phyloP scores from a whole-genome alignment of 2,888 invertebrate genomes.

The Tetrapedia diversipes region DNA sequence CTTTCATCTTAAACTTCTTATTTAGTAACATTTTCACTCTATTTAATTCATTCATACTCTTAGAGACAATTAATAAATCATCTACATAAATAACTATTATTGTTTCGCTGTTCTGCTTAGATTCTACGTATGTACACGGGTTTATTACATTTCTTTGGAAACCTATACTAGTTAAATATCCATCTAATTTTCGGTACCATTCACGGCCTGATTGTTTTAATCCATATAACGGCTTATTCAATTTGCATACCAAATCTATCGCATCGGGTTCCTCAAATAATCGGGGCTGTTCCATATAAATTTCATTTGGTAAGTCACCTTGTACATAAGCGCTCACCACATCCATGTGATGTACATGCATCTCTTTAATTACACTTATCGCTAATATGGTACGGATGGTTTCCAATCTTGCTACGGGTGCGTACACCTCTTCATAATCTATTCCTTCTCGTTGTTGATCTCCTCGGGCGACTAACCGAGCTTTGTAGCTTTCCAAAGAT shows the following conservation, averaged over 20 bases:
- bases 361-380: conserved; percentile 47
- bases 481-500: conserved; percentile 53
- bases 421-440: conserved; percentile 62
- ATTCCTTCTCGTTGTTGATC: conserved; percentile 54
- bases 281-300: conserved; percentile 55
- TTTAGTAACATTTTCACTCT: too few species aligned
- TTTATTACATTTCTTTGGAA: conserved; percentile 50
- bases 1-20: conserved; percentile 7
- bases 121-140: conserved; percentile 54
- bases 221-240: conserved; percentile 51
- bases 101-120: neutral
- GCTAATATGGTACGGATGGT: conserved; percentile 61
- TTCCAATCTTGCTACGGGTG: conserved; percentile 63
- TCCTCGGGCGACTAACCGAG: conserved; percentile 64
- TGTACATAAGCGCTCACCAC: conserved; percentile 53
- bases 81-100: conserved; percentile 53
- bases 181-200: conserved; percentile 43
- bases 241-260: conserved; percentile 48
- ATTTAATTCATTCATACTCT: neutral
- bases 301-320: conserved; percentile 46
- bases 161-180: conserved; percentile 1
- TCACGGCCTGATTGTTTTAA: conserved; percentile 55
- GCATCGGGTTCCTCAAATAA: conserved; percentile 23
- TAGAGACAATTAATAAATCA: conserved; percentile 49
- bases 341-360: conserved; percentile 67